Base-by-base conservation (phyloP, 2,888 invertebrate species). In the Cosmorhoe ocellata region DNA sequence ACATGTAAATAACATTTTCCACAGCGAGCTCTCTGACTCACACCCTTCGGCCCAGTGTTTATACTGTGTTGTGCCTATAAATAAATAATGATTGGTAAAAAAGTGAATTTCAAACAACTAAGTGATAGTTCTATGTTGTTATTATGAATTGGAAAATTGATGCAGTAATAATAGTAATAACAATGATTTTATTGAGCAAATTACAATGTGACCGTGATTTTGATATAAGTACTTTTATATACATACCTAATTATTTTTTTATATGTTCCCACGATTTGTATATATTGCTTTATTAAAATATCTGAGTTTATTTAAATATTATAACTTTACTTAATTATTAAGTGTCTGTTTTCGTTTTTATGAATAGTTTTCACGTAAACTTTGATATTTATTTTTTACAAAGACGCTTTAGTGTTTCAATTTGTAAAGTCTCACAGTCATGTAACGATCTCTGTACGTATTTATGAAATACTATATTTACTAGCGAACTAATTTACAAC, bases 61-160 rank as follows among this genome's bases (percentile, higher is more conserved):
- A 74, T 66, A 69, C 63, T 66, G 61, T 56, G 58, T 45, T 66
- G 59, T 59, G 61, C 57, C 65, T 67, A 70, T 69, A 70, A 72
- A 71, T 74, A 72, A 73, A 71, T 72, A 72, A 72, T 74, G 62
- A 71, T 67, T 64, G 72, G 66, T 66, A 63, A 69, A 64, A 61
- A 59, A 64, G 63, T 56, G 59, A 65, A 68, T 62, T 68, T 57
- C 59, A 64, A 69, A 67, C 59, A 64, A 62, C 63, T 57, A 60
- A 64, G 56, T 68, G 70, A 70, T 72, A 66, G 66, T 57, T 60
- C 45, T 59, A 52, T 51, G 30, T 49, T 54, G 47, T 56, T 56
- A 58, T 58, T 58, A 56, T 37, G 47, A 64, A 61, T 64, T 71
- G 59, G 59, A 59, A 48, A 48, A 53, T 53, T 53, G 34, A 31